Conservation (phyloP, 2,888 invertebrate genomes). For the Ashinkailepas kermadecensis region DNA sequence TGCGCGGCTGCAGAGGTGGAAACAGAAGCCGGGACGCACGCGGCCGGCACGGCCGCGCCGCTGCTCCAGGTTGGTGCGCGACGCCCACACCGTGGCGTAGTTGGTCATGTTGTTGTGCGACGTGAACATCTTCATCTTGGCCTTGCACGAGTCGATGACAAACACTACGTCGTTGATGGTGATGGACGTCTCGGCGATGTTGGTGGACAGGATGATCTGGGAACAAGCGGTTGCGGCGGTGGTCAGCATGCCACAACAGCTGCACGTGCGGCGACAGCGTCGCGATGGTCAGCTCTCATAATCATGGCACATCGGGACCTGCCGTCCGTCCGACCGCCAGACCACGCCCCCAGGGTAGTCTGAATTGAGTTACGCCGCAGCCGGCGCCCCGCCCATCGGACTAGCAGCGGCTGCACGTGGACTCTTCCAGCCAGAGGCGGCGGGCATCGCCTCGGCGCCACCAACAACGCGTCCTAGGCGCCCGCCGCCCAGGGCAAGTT, state of each 20-base stretch:
- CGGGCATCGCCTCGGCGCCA: conserved; percentile 9
- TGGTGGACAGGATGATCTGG: conserved; percentile 89
- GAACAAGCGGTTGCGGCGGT: conserved; percentile 29
- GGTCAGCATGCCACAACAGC: too few relatives aligned
- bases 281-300: not conserved
- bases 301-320: not conserved
- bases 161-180: conserved; percentile 98
- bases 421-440: conserved; percentile 13
- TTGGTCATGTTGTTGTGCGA: conserved; percentile 98
- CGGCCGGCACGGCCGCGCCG: conserved; percentile 91
- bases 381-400: conserved; percentile 11
- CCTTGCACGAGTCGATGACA: conserved; percentile 94
- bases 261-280: too few relatives aligned
- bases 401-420: conserved; percentile 4
- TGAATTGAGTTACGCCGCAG: conserved; percentile 5
- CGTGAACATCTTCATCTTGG: conserved; percentile 94
- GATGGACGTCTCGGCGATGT: conserved; percentile 96
- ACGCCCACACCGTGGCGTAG: conserved; percentile 95
- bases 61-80: conserved; percentile 89
- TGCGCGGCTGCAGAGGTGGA: conserved; percentile 76
- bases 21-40: conserved; percentile 86
- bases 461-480: not conserved
- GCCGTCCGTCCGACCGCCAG: not conserved
- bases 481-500: not conserved
- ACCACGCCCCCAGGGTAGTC: conserved; percentile 11